Evolutionary conservation across 2,888 invertebrate genomes (phyloP).

Genomic region (Spodoptera littoralis): DNA sequence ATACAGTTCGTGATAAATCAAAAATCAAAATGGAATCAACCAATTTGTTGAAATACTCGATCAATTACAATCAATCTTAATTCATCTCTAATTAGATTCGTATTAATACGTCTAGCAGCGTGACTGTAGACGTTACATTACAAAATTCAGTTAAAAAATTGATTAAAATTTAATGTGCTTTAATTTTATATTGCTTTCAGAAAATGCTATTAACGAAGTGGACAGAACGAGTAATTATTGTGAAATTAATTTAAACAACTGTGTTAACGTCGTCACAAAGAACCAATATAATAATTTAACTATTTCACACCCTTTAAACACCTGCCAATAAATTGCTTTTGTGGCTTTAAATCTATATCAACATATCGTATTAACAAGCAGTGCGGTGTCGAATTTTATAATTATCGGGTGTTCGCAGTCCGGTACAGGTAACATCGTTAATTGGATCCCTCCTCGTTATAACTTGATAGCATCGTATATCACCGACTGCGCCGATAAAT

Average conservation of each 20-base stretch:
- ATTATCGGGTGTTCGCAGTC: conserved; percentile 44
- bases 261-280: not conserved
- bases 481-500: conserved; percentile 57
- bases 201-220: too few species aligned
- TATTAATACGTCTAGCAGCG: conserved; percentile 4
- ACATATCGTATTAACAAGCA: conserved; percentile 49
- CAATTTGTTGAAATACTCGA: too few species aligned
- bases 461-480: conserved; percentile 60
- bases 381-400: conserved; percentile 54
- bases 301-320: conserved; percentile 21
- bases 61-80: conserved; percentile 21
- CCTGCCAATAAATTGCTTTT: conserved; percentile 26
- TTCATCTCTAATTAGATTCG: conserved; percentile 4
- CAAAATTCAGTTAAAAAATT: not conserved
- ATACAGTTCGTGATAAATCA: too few species aligned
- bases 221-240: not conserved
- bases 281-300: conserved; percentile 6
- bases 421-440: conserved; percentile 59
- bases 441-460: conserved; percentile 62
- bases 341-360: conserved; percentile 41
- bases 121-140: not conserved
- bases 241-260: not conserved
- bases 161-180: too few species aligned
- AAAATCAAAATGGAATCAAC: not conserved
- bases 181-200: too few species aligned